Percentiles rank a stretch among this genome's conserved stretches.
These are phyloP conservation scores for Caenorhabditis briggsae DNA, from an alignment of 1,140 invertebrate species.

Conservation along the genomic window DNA sequence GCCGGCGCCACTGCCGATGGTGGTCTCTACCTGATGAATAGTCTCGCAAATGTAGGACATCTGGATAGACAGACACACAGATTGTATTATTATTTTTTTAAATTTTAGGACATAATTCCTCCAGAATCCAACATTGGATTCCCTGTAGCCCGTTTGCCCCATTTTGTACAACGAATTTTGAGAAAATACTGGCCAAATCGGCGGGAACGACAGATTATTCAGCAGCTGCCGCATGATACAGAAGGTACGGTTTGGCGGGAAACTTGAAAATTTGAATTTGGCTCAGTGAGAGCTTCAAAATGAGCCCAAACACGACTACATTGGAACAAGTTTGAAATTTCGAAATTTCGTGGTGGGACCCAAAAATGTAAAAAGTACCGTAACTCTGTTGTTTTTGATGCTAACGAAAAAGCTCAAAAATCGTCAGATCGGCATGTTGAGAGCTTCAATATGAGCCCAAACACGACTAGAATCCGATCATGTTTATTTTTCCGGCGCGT, in stretches of 20 bases:
- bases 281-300: not conserved
- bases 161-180: not conserved
- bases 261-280: not conserved
- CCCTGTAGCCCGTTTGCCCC: not conserved
- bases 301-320: not conserved
- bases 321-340: no score
- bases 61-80: slow-evolving; percentile 62
- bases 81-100: slow-evolving; percentile 69
- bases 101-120: not conserved
- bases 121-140: slow-evolving; percentile 31
- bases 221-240: slow-evolving; percentile 41
- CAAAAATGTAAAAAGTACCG: no score
- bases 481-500: not conserved
- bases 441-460: not conserved
- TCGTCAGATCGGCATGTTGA: not conserved
- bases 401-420: no score
- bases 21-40: slow-evolving; percentile 68
- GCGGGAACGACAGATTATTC: slow-evolving; percentile 29
- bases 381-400: no score
- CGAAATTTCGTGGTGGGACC: no score
- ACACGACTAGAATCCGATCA: not conserved
- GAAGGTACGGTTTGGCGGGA: not conserved
- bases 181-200: slow-evolving; percentile 32
- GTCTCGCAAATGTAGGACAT: slow-evolving; percentile 2
- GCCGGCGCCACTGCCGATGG: slow-evolving; percentile 69